phyloP scores from a whole-genome alignment of 2,888 invertebrate species.

The Adela reaumurella region DNA sequence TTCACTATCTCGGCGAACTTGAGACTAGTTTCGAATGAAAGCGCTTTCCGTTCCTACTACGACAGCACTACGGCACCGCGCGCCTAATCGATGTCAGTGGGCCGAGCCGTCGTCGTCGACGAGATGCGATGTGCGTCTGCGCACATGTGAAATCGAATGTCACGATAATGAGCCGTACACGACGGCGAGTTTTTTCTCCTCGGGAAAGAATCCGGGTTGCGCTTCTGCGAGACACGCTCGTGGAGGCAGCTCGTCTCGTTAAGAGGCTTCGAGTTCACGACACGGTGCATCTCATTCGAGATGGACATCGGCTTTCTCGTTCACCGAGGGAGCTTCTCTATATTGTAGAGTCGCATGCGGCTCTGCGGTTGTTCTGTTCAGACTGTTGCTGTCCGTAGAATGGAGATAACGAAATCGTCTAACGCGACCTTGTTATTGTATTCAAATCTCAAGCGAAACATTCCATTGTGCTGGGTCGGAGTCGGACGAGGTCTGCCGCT shows the following conservation, averaged over 20 bases:
- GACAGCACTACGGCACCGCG: slow-evolving; percentile 5
- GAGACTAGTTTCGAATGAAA: slow-evolving; percentile 1
- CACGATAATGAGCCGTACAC: neutral
- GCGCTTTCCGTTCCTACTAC: slow-evolving; percentile 6
- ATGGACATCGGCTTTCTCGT: too few relatives aligned
- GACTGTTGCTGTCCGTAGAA: too few relatives aligned
- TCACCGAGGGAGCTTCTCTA: too few relatives aligned
- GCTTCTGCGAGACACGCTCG: too few relatives aligned
- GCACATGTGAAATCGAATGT: neutral
- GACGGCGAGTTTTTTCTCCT: too few relatives aligned
- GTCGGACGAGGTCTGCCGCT: neutral
- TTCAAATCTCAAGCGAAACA: slow-evolving; percentile 35
- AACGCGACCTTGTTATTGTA: slow-evolving; percentile 37
- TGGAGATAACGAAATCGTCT: neutral
- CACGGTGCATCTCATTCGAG: too few relatives aligned
- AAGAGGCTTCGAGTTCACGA: too few relatives aligned
- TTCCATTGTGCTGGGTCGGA: slow-evolving; percentile 27
- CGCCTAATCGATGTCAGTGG: slow-evolving; percentile 25
- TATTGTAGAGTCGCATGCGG: too few relatives aligned
- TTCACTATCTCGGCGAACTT: neutral
- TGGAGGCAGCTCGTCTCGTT: too few relatives aligned
- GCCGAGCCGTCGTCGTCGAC: too few relatives aligned
- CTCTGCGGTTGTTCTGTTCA: too few relatives aligned
- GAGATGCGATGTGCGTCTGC: slow-evolving; percentile 14
- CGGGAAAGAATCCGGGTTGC: too few relatives aligned